phyloP scores from a whole-genome alignment of 2,113 vertebrate species.

The Anarrhichthys ocellatus region DNA sequence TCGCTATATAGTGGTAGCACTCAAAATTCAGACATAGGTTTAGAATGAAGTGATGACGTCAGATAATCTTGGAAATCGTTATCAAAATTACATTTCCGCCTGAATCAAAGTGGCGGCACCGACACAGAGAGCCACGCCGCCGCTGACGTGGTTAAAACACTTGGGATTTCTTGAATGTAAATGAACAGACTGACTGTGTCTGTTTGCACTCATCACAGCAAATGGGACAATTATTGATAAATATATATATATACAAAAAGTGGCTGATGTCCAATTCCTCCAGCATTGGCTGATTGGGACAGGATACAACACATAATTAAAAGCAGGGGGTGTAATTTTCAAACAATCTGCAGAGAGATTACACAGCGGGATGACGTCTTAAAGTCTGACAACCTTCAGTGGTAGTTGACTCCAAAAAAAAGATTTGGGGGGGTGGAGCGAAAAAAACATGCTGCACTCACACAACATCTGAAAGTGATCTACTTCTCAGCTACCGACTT shows the following conservation, averaged over 20 bases:
- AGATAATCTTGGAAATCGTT: not conserved
- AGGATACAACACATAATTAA: conserved; percentile 35
- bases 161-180: not conserved
- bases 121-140: not conserved
- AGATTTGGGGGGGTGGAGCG: too few relatives aligned
- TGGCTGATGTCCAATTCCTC: conserved; percentile 12
- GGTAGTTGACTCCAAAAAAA: conserved; percentile 29
- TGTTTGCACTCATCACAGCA: not conserved
- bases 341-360: conserved; percentile 39
- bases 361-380: conserved; percentile 38
- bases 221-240: not conserved
- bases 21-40: too few relatives aligned
- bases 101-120: not conserved
- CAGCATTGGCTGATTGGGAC: conserved; percentile 28
- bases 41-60: not conserved
- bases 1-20: too few relatives aligned
- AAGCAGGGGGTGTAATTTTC: conserved; percentile 22
- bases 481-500: conserved; percentile 38
- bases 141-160: not conserved
- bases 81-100: not conserved
- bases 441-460: conserved; percentile 3
- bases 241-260: not conserved
- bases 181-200: not conserved
- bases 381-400: conserved; percentile 49
- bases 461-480: conserved; percentile 63